phyloP scores from a whole-genome alignment of 2,888 invertebrate species.

The Tipula vernalis region DNA sequence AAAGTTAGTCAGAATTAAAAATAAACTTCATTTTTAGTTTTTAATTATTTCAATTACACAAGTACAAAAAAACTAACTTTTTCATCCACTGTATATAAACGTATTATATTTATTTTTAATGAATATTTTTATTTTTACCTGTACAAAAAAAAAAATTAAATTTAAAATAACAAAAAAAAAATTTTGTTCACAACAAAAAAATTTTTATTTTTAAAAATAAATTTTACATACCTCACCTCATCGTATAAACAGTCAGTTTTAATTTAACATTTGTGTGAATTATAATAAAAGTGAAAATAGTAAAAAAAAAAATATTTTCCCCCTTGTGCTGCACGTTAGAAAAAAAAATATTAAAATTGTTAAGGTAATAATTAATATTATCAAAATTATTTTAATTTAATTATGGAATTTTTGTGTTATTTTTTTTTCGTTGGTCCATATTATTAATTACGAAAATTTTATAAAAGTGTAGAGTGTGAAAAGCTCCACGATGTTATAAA shows the following conservation, averaged over 20 bases:
- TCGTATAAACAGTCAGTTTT: neutral
- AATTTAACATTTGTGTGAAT: slow-evolving; percentile 5
- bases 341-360: neutral
- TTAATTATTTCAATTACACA: no score
- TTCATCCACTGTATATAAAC: neutral
- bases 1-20: no score
- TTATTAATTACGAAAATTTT: neutral
- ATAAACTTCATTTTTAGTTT: no score
- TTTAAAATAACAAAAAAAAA: neutral
- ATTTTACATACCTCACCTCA: neutral
- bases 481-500: neutral
- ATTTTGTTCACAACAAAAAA: neutral
- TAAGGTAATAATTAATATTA: neutral
- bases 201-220: neutral
- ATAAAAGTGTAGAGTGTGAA: neutral
- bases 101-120: neutral
- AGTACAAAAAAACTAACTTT: neutral
- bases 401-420: neutral
- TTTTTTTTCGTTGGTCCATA: neutral
- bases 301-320: neutral
- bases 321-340: neutral
- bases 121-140: slow-evolving; percentile 6
- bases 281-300: neutral
- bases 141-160: neutral
- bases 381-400: neutral